Percentiles rank a stretch among this genome's conserved stretches.
Evolutionary conservation across 1,140 invertebrate genomes (phyloP).

Genomic region (Mycetomoellerius zeteki): DNA sequence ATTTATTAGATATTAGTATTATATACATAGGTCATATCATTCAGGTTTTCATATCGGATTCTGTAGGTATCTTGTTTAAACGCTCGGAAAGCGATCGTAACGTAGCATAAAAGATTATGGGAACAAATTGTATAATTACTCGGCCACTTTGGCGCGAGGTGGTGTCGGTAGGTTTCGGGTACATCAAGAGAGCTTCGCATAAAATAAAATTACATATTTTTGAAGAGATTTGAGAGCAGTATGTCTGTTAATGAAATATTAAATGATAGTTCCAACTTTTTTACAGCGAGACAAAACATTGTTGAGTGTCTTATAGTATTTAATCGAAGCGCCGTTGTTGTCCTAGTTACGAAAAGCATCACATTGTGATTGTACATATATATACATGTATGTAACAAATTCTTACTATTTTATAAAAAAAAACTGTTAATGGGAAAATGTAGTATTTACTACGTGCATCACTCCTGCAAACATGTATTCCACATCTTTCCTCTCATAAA

Average conservation of each 20-base stretch:
- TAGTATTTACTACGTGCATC: not conserved
- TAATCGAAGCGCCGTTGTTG: conserved; percentile 27
- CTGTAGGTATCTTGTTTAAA: conserved; percentile 1
- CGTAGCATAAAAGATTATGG: conserved; percentile 42
- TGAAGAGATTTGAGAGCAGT: not conserved
- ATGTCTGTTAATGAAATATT: conserved; percentile 7
- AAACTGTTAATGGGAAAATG: conserved; percentile 49
- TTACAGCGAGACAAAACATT: not conserved
- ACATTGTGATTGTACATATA: conserved; percentile 46
- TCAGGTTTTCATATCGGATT: not conserved
- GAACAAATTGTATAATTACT: conserved; percentile 24
- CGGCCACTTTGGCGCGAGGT: not conserved
- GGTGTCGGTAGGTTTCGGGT: conserved; percentile 55
- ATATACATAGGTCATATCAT: not conserved
- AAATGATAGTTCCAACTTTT: not conserved
- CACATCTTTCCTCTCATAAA: not conserved
- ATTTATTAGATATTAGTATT: conserved; percentile 6
- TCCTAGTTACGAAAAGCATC: conserved; percentile 24
- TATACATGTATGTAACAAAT: conserved; percentile 37
- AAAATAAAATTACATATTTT: conserved; percentile 19
- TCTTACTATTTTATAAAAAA: conserved; percentile 54
- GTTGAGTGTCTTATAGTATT: conserved; percentile 7
- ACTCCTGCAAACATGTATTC: not conserved
- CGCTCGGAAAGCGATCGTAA: conserved; percentile 33
- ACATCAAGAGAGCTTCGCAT: not conserved